phyloP scores from a whole-genome alignment of 2,797 vertebrate species.

The Xenops minutus region DNA sequence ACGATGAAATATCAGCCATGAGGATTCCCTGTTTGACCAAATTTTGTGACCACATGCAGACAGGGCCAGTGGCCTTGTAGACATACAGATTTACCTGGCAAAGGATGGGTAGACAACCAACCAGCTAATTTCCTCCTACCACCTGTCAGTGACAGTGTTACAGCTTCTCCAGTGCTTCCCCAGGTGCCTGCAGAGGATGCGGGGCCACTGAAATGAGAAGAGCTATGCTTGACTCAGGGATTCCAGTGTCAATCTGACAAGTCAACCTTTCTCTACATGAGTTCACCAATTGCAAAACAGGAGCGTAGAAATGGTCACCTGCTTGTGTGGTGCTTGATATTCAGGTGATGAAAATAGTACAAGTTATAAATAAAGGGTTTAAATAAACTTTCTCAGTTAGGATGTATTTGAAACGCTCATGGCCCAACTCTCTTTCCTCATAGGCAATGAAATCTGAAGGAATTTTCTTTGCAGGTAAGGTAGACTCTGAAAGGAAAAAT shows the following conservation, averaged over 20 bases:
- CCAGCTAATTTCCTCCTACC: neutral
- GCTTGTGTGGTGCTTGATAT: neutral
- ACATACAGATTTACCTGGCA: neutral
- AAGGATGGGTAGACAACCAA: neutral
- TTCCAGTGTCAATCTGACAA: neutral
- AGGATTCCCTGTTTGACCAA: neutral
- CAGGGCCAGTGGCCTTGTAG: neutral
- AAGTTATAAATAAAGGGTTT: neutral
- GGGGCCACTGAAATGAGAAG: fast-evolving
- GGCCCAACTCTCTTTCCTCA: neutral
- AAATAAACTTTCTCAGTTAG: neutral
- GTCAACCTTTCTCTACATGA: neutral
- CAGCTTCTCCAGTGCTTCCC: neutral
- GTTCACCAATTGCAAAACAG: neutral
- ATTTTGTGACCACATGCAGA: fast-evolving
- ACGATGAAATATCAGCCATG: neutral
- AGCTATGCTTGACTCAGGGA: neutral
- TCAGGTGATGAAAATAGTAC: fast-evolving
- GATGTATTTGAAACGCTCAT: neutral
- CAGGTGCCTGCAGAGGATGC: fast-evolving
- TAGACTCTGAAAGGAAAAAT: neutral
- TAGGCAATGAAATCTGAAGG: neutral
- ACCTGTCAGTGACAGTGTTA: neutral
- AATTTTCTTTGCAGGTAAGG: neutral
- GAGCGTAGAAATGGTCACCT: neutral